phyloP scores from a whole-genome alignment of 2,888 invertebrate genomes.

The Syrphus vitripennis region DNA sequence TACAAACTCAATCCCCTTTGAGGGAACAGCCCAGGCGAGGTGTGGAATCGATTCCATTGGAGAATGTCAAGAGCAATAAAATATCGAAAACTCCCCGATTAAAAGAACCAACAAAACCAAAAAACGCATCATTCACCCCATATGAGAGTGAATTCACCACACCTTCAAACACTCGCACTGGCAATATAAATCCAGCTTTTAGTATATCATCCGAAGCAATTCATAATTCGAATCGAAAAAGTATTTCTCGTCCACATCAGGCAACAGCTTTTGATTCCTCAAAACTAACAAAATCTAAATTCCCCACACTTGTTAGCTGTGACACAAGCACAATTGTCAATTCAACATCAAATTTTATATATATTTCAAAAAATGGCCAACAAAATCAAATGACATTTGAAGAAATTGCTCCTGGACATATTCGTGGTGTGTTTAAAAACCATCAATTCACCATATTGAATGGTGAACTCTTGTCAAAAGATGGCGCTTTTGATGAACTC shows the following conservation, averaged over 20 bases:
- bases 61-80: not conserved
- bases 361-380: constrained; percentile 37
- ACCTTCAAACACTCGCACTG: not conserved
- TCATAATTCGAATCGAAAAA: not conserved
- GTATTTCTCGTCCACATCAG: not conserved
- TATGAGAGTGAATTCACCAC: constrained; percentile 5
- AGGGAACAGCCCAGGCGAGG: constrained; percentile 29
- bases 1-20: constrained; percentile 37
- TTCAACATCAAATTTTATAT: constrained; percentile 50
- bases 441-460: constrained; percentile 27
- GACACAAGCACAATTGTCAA: constrained; percentile 17
- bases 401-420: constrained; percentile 15
- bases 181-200: not conserved
- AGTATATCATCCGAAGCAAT: constrained; percentile 3
- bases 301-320: not conserved
- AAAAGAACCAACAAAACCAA: not conserved
- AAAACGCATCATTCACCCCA: constrained; percentile 5
- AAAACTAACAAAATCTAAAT: not conserved
- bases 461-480: constrained; percentile 10
- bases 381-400: constrained; percentile 43
- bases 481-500: constrained; percentile 1
- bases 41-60: constrained; percentile 18
- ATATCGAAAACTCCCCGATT: not conserved
- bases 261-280: not conserved
- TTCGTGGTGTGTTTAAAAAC: constrained; percentile 27